Base-by-base conservation (phyloP, 2,113 vertebrate genomes). In the Geococcyx californianus region DNA sequence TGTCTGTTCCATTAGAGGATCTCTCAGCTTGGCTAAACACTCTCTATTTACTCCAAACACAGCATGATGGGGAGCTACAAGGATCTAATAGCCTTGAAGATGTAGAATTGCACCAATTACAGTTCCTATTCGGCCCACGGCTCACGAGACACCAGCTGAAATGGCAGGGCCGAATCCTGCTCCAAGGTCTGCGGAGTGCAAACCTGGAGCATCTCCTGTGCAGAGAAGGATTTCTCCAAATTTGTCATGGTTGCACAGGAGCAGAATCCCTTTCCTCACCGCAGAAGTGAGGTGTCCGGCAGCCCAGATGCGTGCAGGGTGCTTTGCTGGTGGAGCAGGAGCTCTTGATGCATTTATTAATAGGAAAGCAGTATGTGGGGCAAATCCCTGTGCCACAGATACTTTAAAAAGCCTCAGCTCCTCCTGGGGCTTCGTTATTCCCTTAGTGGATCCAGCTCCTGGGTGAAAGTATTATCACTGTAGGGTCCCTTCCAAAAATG, bases 1-100 rank as follows among this genome's bases (percentile, higher is more conserved):
- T 87, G 97, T 96, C 97, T 95, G 94, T 94, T 97, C 97, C 94
- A 97, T 98, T 96, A 97, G 94, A 94, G 56, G 96, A 97, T 98
- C 98, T 97, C 97, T 97, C 96, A 95, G 97, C 77, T 93, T 69
- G 97, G 94, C 97, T 91, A 97, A 97, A 97, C 96, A 97, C 97
- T 98, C 93, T 86, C 94, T 82, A 87, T 92, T 97, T 97, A 96
- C 86, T 96, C 95, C 94, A 97, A 98, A 98, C 98, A 96, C 96
- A 94, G 95, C 97, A 79, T 97, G 97, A 98, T 97, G 98, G 98
- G 93, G 83, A 95, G 95, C 96, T 98, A 96, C 86, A 96, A 94
- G 84, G 87, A 95, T 94, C 92, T 97, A 97, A 97, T 96, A 91
- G 97, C 94, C 87, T 93, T 93, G 96, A 63, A 88, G 95, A 92